Conservation (phyloP, 1,140 invertebrate species). For the Aphis gossypii region DNA sequence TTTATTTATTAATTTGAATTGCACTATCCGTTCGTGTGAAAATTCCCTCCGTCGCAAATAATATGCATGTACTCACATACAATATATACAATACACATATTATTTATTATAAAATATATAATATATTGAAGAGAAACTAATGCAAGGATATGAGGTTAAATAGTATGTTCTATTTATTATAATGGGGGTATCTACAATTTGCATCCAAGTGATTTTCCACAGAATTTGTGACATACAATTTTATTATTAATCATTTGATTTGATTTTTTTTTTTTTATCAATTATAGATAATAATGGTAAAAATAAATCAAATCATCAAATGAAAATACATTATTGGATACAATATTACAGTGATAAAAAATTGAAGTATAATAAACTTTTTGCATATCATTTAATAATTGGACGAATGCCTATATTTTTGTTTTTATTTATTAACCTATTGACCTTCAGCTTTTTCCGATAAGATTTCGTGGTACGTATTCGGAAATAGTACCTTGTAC, state of each 20-base stretch:
- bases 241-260: too few species aligned
- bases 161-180: not conserved
- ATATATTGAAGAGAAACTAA: not conserved
- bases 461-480: not conserved
- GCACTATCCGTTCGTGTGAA: not conserved
- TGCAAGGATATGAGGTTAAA: not conserved
- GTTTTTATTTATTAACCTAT: not conserved
- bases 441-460: not conserved
- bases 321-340: not conserved
- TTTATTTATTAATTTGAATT: slow-evolving; percentile 20
- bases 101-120: not conserved
- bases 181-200: not conserved
- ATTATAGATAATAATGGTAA: too few species aligned
- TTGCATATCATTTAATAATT: not conserved
- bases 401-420: not conserved
- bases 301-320: not conserved
- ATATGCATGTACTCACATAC: not conserved
- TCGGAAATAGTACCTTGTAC: not conserved
- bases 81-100: not conserved
- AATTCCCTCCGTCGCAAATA: not conserved
- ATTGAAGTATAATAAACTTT: not conserved
- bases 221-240: too few species aligned
- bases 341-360: not conserved
- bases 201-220: not conserved
- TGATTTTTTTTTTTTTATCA: too few species aligned